phyloP scores from a whole-genome alignment of 2,888 invertebrate genomes.

The Ophonus ardosiacus region DNA sequence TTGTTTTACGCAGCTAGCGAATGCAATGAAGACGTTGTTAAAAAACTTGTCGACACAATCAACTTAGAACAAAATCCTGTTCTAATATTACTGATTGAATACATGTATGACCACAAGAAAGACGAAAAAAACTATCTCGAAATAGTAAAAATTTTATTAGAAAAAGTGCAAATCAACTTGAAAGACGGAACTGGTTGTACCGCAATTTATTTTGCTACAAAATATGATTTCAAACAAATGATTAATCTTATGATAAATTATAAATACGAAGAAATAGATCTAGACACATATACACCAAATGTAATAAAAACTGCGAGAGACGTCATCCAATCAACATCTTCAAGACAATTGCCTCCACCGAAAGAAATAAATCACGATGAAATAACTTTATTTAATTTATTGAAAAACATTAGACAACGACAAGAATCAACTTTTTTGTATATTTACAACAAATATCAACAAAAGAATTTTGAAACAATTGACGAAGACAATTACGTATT shows the following conservation, averaged over 20 bases:
- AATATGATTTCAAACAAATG: not conserved
- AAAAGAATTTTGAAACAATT: not conserved
- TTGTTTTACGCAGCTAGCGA: slow-evolving; percentile 14
- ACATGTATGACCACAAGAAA: slow-evolving; percentile 10
- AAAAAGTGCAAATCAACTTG: slow-evolving; percentile 29
- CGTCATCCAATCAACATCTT: not conserved
- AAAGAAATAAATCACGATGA: not conserved
- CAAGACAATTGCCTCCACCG: slow-evolving; percentile 4
- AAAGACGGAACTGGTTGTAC: not conserved
- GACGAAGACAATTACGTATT: slow-evolving; percentile 14
- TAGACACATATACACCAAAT: slow-evolving; percentile 13
- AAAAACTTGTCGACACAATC: not conserved
- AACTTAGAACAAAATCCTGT: slow-evolving; percentile 1
- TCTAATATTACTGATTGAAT: slow-evolving; percentile 21
- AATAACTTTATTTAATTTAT: not conserved
- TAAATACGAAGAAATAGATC: slow-evolving; percentile 1
- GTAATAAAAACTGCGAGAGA: slow-evolving; percentile 13
- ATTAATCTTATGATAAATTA: slow-evolving; percentile 9
- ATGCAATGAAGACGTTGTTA: not conserved
- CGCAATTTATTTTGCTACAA: slow-evolving; percentile 22
- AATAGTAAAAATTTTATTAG: slow-evolving; percentile 11
- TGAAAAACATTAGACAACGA: slow-evolving; percentile 28
- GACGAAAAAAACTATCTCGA: slow-evolving; percentile 19
- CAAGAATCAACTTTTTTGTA: not conserved
- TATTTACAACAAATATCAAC: not conserved